phyloP scores from a whole-genome alignment of 2,113 vertebrate species.

The Passer montanus region DNA sequence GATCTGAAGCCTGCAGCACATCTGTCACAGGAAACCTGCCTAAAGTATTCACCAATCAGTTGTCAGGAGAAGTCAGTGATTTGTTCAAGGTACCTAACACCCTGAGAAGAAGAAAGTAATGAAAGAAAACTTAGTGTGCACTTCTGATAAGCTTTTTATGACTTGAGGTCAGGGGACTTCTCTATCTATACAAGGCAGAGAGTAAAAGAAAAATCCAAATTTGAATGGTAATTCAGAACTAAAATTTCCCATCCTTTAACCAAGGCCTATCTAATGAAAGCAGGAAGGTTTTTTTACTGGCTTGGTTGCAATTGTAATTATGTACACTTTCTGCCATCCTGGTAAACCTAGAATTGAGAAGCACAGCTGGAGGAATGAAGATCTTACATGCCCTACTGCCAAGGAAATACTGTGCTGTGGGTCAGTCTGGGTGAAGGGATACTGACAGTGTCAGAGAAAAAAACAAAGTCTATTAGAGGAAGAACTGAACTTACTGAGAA shows the following conservation, averaged over 20 bases:
- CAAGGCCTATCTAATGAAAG: neutral
- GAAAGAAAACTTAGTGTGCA: neutral
- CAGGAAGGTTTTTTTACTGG: neutral
- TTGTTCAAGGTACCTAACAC: neutral
- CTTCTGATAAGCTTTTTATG: neutral
- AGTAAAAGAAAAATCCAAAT: neutral
- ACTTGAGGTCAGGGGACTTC: neutral
- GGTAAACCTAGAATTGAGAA: neutral
- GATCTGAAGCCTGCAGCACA: neutral
- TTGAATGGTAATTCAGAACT: neutral
- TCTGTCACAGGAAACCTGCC: neutral
- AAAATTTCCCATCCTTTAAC: neutral
- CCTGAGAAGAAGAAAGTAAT: neutral
- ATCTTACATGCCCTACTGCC: neutral
- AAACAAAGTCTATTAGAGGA: neutral
- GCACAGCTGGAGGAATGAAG: neutral
- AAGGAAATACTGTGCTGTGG: neutral
- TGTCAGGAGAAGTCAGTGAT: neutral
- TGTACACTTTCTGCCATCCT: neutral
- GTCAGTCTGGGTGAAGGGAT: neutral
- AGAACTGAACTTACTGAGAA: neutral
- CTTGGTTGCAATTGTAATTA: neutral
- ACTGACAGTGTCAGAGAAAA: neutral
- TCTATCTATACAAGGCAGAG: neutral
- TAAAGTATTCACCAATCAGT: neutral